Conservation (phyloP, 2,888 invertebrate species). For the Steinernema hermaphroditum region DNA sequence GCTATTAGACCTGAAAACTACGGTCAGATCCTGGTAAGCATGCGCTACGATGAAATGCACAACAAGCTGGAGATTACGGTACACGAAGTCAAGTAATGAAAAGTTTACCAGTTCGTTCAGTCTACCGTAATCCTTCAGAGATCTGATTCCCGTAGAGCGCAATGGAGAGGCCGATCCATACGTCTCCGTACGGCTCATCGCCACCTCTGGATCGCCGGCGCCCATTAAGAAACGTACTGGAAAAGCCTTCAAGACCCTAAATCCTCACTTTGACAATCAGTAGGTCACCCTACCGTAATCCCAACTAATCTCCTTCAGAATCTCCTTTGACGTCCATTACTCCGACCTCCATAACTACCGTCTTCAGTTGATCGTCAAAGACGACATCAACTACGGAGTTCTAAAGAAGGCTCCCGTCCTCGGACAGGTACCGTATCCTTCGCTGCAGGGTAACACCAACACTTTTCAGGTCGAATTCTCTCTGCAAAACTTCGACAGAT, state of each 20-base stretch:
- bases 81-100: conserved; percentile 37
- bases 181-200: conserved; percentile 54
- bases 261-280: conserved; percentile 62
- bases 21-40: conserved; percentile 38
- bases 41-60: conserved; percentile 40
- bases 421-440: conserved; percentile 52
- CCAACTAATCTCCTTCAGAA: conserved; percentile 42
- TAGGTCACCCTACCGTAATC: conserved; percentile 37
- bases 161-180: conserved; percentile 48
- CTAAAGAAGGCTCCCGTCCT: conserved; percentile 56
- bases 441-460: background rate
- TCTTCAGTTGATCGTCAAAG: conserved; percentile 62
- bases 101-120: background rate
- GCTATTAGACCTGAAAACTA: background rate
- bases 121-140: conserved; percentile 30
- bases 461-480: conserved; percentile 54
- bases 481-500: conserved; percentile 44
- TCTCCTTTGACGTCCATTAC: conserved; percentile 58
- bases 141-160: conserved; percentile 42
- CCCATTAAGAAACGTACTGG: conserved; percentile 35
- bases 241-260: conserved; percentile 32
- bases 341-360: conserved; percentile 58
- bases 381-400: conserved; percentile 61
- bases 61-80: conserved; percentile 41
- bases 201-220: conserved; percentile 36